Conservation (phyloP, 35 echinoderm and acorn worm genomes). For the Lytechinus variegatus region DNA sequence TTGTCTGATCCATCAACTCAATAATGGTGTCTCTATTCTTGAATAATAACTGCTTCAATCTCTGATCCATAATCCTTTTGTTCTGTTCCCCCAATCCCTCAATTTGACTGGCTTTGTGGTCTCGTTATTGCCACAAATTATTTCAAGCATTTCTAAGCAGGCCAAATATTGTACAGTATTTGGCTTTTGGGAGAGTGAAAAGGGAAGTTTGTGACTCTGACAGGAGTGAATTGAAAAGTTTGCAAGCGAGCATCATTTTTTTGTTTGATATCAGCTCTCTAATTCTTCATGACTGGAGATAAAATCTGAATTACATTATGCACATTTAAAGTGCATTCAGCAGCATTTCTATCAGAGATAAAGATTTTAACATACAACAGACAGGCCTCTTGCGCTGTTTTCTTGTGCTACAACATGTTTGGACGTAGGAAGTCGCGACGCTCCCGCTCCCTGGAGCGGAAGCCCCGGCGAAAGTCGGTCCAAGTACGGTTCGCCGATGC, state of each 20-base stretch:
- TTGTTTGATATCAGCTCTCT: too few species aligned
- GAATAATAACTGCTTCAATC: neutral
- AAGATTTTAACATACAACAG: neutral
- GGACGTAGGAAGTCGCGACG: conserved; percentile 27
- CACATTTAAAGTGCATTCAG: neutral
- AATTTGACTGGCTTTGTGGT: neutral
- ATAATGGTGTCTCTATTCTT: neutral
- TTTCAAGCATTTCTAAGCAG: neutral
- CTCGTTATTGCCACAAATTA: neutral
- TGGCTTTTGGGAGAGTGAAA: neutral
- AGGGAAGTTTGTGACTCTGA: neutral
- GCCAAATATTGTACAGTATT: neutral
- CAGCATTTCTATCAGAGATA: neutral
- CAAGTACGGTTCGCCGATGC: conserved; percentile 41
- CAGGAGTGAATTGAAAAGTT: neutral
- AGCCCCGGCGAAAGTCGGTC: conserved; percentile 42
- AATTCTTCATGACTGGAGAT: neutral
- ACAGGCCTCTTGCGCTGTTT: neutral
- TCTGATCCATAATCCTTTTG: neutral
- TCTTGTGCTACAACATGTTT: neutral
- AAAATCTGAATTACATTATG: neutral
- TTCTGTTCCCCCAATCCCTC: neutral
- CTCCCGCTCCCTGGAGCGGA: conserved; percentile 40
- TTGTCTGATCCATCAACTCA: neutral
- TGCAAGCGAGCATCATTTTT: neutral